Base-by-base conservation (phyloP, 2,113 vertebrate species). In the Gymnocephalus cernua region DNA sequence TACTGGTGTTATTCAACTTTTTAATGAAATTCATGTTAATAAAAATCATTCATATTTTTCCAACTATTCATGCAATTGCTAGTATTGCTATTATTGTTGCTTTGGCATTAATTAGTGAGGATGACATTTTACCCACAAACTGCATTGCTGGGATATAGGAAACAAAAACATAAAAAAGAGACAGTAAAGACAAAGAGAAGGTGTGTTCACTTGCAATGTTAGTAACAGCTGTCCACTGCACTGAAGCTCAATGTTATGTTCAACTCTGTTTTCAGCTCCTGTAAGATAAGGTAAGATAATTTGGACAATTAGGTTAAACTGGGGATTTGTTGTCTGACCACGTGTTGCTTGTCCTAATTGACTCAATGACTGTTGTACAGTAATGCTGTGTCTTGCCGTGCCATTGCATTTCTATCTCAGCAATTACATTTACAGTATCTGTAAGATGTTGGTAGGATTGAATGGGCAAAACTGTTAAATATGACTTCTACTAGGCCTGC, bases 281-380 rank as follows among this genome's bases (percentile, higher is more conserved):
- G 9, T 11, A 41, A 11, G 35, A 41, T 41, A 2, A 38, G 67
- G 68, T 74, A 67, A 79, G 63, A 82, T 27, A 10, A 38, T 66
- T 68, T 48, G 25, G 47, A 64, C 48, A 73, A 82, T 79, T 54
- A 6, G 57, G 62, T 75, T 84, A 61, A 77, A 68, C 41, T 45
- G n/a, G 50, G 66, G 61, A 82, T 83, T 83, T 77, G 63, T 71
- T 69, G 50, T 62, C 67, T 58, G 41, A 53, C 45, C 13, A 27
- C 70, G 21, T 45, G 67, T 56, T 70, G 38, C 35, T 58, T 38
- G 25, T n/a, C 38, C 64, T 71, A 47, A 76, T 69, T 45, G 32
- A 38, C 75, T 78, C 51, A 32, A 12, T 50, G 15, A 9, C 38
- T 48, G 62, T 18, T 79, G 21, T 15, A 6, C 19, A 11, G 1